Conservation (phyloP, 2,113 vertebrate species). For the Stigmatopora nigra region DNA sequence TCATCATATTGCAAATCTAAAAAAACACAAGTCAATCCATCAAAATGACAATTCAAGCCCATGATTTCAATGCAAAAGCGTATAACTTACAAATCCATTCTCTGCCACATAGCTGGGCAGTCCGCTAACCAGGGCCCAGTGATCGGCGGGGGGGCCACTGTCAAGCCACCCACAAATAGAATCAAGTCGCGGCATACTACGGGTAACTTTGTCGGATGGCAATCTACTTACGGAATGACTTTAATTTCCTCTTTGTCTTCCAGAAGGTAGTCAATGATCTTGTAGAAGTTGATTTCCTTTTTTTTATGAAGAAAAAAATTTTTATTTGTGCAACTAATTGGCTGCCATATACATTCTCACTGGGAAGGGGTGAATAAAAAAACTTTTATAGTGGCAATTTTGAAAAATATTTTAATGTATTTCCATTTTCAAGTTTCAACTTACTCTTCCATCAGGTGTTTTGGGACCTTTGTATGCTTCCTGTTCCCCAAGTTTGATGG, state of each 20-base stretch:
- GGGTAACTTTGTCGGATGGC: not conserved
- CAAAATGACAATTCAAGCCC: not conserved
- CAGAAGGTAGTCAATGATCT: conserved; percentile 89
- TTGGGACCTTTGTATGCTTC: conserved; percentile 89
- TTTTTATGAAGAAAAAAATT: conserved; percentile 4
- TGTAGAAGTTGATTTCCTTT: conserved; percentile 89
- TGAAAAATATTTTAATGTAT: too few relatives aligned
- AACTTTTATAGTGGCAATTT: too few relatives aligned
- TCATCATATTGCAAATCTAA: conserved; percentile 93
- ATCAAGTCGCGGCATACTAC: too few relatives aligned
- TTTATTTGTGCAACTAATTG: too few relatives aligned
- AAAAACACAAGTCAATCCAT: not conserved
- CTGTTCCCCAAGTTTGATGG: conserved; percentile 82
- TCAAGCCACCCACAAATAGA: conserved; percentile 25
- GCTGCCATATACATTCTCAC: too few relatives aligned
- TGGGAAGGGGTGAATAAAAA: too few relatives aligned
- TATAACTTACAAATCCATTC: conserved; percentile 94
- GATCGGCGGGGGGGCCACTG: conserved; percentile 82
- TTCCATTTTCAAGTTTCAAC: not conserved
- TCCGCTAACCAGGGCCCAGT: conserved; percentile 85
- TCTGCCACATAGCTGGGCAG: conserved; percentile 86
- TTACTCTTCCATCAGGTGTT: conserved; percentile 89
- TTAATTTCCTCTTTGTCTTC: conserved; percentile 90
- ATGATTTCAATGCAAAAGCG: not conserved
- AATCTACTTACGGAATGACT: conserved; percentile 83